These are phyloP conservation scores for Perdita meconis DNA, from an alignment of 2,888 invertebrate species.

Conservation along the genomic window DNA sequence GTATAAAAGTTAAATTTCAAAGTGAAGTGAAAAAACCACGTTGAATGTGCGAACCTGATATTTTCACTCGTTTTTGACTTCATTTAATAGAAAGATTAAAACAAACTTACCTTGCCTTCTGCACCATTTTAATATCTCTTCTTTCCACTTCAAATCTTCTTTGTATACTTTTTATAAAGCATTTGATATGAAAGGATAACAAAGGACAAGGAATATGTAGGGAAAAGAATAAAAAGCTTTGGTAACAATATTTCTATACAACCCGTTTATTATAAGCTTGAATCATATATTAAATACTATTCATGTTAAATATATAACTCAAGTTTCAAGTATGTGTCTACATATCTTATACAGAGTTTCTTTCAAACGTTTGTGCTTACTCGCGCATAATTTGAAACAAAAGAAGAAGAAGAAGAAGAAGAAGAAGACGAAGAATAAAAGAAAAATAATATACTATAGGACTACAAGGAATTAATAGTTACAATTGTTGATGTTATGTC, in stretches of 20 bases:
- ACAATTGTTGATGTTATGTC: slow-evolving; percentile 48
- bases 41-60: too few species aligned
- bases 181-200: too few species aligned
- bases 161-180: too few species aligned
- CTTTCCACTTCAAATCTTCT: too few species aligned
- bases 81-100: too few species aligned
- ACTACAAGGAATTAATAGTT: slow-evolving; percentile 63
- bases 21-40: too few species aligned
- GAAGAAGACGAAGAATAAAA: slow-evolving; percentile 1
- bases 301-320: slow-evolving; percentile 80
- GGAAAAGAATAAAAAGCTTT: not conserved
- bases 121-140: too few species aligned
- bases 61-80: too few species aligned
- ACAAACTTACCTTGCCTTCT: too few species aligned
- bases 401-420: slow-evolving; percentile 17
- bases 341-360: slow-evolving; percentile 70
- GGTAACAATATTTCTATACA: slow-evolving; percentile 75
- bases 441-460: slow-evolving; percentile 72
- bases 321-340: slow-evolving; percentile 76
- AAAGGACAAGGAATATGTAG: not conserved
- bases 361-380: slow-evolving; percentile 67
- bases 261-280: slow-evolving; percentile 83
- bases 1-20: too few species aligned
- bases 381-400: slow-evolving; percentile 64
- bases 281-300: slow-evolving; percentile 82